Evolutionary conservation across 2,888 invertebrate species (phyloP), one percentile per base, ranked within the genome.

Genomic region (Pelosia muscerda): DNA sequence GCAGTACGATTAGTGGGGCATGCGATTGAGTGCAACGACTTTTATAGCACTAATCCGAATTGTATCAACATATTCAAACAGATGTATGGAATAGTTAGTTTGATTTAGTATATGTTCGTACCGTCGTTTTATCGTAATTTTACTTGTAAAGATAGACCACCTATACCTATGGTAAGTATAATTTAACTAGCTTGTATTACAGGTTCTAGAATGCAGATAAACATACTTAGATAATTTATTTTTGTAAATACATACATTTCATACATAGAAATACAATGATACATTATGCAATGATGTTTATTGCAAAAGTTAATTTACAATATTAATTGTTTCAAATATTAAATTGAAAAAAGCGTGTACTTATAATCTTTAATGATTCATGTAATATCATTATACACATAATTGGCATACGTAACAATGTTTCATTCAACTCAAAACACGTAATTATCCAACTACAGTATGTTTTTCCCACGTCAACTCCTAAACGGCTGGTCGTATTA

Each of bases 381-480:
- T 0, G 9, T n/a, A 9, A 49, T 19, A 49, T 49, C n/a, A 49
- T 49, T 49, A 49, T 49, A 34, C 11, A 31, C 13, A 13, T 57
- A 38, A 59, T 59, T 59, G 59, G 34, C 59, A 38, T 59, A 59
- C 13, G 19, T 59, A 59, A 59, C 23, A 59, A 59, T 23, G 19
- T 38, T 38, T 23, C 38, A 59, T 38, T 38, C 23, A 59, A 19
- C 19, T 25, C 23, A 25, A 19, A 23, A 19, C 19, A 19, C 25
- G 10, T 59, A 2, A 38, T 59, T 23, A 59, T 38, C 34, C 49
- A 6, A 49, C n/a, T 15, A 34, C 19, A 22, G 59, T 57, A 34
- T 23, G 58, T 76, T 49, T 72, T 77, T 49, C 77, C 77, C 75
- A 77, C 77, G 77, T 68, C 66, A 65, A 53, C 65, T 61, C 69